Conservation (phyloP, 1,140 invertebrate genomes). For the Euura saliciscinereae region DNA sequence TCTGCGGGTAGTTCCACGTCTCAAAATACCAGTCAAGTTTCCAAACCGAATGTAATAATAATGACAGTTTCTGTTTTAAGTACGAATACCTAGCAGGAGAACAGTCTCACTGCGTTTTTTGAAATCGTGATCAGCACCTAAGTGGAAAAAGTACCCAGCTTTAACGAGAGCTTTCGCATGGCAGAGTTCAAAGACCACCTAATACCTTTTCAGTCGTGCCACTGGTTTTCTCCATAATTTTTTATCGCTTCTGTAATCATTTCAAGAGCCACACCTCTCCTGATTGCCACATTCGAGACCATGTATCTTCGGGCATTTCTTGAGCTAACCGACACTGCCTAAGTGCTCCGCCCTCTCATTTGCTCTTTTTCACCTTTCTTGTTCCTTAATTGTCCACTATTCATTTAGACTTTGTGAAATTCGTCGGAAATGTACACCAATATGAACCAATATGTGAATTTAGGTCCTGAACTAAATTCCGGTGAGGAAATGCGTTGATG, state of each 20-base stretch:
- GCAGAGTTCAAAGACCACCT: neutral
- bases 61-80: neutral
- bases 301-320: neutral
- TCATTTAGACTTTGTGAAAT: neutral
- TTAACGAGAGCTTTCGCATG: neutral
- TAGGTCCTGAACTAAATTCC: too few relatives aligned
- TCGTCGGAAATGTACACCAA: neutral
- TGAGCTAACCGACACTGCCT: neutral
- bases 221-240: constrained; percentile 28
- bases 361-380: neutral
- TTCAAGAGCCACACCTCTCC: constrained; percentile 21
- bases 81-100: neutral
- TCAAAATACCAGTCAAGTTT: neutral
- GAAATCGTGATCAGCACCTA: neutral
- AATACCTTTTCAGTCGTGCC: neutral
- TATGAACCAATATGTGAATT: too few relatives aligned
- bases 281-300: constrained; percentile 19
- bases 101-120: neutral
- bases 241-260: constrained; percentile 19
- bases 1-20: neutral
- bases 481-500: too few relatives aligned
- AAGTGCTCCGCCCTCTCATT: constrained; percentile 6
- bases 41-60: neutral
- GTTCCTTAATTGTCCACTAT: constrained; percentile 3
- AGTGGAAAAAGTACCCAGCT: neutral